Percentiles rank a stretch among this genome's conserved stretches.
phyloP scores from a whole-genome alignment of 1,140 invertebrate species.

The Leptestheria dahalacensis region DNA sequence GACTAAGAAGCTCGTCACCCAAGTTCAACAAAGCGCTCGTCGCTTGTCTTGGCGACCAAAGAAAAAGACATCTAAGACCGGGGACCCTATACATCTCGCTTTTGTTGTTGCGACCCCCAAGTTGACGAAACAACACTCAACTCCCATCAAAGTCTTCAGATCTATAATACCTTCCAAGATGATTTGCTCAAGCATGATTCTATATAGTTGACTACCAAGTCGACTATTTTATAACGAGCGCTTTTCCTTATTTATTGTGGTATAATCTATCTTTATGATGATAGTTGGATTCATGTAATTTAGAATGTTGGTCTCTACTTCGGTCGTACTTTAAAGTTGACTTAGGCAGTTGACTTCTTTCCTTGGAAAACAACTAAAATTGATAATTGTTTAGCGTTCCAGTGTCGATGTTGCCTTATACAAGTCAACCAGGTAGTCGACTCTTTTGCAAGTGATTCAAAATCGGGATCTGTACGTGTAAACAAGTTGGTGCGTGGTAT shows the following conservation, averaged over 20 bases:
- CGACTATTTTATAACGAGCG: background rate
- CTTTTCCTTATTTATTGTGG: background rate
- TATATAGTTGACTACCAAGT: background rate
- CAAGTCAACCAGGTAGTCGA: background rate
- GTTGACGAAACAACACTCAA: background rate
- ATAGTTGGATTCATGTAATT: background rate
- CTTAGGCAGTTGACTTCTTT: background rate
- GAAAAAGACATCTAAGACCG: too few relatives aligned
- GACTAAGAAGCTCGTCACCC: too few relatives aligned
- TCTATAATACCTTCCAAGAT: background rate
- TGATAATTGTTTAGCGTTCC: background rate
- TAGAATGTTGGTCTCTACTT: background rate
- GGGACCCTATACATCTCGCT: too few relatives aligned
- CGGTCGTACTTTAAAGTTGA: background rate
- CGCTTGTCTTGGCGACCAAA: too few relatives aligned
- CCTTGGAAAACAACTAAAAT: background rate
- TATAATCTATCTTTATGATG: background rate
- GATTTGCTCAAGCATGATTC: background rate
- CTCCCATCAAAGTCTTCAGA: background rate
- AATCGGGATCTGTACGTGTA: background rate
- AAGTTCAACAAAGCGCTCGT: too few relatives aligned
- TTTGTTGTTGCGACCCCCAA: too few relatives aligned
- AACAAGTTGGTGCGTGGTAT: background rate
- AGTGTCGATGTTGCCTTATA: too few relatives aligned
- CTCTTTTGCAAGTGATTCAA: background rate